phyloP scores from a whole-genome alignment of 2,888 invertebrate genomes.

The Cheilosia scutellata region DNA sequence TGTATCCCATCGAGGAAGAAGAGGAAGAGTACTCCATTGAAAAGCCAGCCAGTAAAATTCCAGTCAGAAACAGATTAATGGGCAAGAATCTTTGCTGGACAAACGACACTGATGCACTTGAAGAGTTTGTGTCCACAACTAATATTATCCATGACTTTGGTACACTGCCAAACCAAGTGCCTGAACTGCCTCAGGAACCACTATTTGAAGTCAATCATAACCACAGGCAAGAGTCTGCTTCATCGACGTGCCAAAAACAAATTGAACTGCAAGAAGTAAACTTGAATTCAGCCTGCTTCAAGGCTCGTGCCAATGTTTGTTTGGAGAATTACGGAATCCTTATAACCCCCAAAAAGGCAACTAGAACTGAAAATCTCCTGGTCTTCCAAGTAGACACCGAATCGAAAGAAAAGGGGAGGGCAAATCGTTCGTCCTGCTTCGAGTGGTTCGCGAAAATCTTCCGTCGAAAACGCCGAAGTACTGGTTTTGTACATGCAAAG shows the following conservation, averaged over 20 bases:
- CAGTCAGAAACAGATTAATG: background rate
- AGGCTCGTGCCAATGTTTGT: slow-evolving; percentile 43
- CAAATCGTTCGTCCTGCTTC: slow-evolving; percentile 27
- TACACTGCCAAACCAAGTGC: slow-evolving; percentile 56
- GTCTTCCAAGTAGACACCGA: slow-evolving; percentile 69
- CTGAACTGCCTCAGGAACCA: background rate
- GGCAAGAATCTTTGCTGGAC: slow-evolving; percentile 34
- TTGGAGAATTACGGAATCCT: slow-evolving; percentile 74
- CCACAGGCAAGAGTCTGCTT: background rate
- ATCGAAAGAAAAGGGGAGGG: background rate
- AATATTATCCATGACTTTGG: slow-evolving; percentile 7
- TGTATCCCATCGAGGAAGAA: slow-evolving; percentile 73
- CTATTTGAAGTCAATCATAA: background rate
- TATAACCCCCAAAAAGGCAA: slow-evolving; percentile 60
- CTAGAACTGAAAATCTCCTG: slow-evolving; percentile 56
- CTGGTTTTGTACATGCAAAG: slow-evolving; percentile 78
- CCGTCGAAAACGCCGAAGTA: background rate
- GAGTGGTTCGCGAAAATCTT: slow-evolving; percentile 51
- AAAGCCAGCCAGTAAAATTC: slow-evolving; percentile 2
- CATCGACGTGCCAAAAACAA: slow-evolving; percentile 40
- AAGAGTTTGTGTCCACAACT: slow-evolving; percentile 68
- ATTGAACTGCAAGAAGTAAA: slow-evolving; percentile 58
- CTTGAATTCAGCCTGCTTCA: slow-evolving; percentile 6
- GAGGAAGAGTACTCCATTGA: slow-evolving; percentile 29
- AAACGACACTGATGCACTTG: background rate